phyloP scores from a whole-genome alignment of 2,797 vertebrate species.

The Cuculus canorus region DNA sequence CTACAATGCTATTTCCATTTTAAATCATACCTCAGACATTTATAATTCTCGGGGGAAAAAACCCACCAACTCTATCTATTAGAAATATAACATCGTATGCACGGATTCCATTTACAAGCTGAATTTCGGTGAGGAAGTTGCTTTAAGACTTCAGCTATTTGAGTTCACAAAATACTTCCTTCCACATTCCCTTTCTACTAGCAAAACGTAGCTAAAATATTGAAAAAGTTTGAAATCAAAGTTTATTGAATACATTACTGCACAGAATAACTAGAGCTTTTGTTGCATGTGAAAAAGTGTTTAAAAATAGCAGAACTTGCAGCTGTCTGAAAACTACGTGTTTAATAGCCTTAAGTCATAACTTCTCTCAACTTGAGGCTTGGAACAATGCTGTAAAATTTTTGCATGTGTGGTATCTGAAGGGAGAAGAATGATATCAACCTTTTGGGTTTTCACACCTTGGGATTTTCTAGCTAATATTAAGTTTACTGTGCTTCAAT shows the following conservation, averaged over 20 bases:
- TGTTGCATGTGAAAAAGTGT: background rate
- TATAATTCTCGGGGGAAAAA: background rate
- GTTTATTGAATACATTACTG: background rate
- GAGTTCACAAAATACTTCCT: background rate
- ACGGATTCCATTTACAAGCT: background rate
- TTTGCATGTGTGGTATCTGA: conserved; percentile 34
- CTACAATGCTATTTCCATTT: background rate
- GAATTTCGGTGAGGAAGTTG: background rate
- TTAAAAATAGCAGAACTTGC: conserved; percentile 60
- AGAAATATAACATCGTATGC: background rate
- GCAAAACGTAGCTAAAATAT: background rate
- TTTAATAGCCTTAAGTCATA: conserved; percentile 61
- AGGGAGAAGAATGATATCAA: background rate
- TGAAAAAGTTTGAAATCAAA: background rate
- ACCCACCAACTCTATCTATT: background rate
- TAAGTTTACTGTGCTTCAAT: background rate
- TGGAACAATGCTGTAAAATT: conserved; percentile 42
- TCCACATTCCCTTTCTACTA: background rate
- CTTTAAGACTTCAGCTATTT: background rate
- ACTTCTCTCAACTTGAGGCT: conserved; percentile 44
- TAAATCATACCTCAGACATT: background rate
- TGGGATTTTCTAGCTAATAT: background rate
- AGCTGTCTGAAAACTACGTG: conserved; percentile 41
- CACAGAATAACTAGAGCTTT: background rate
- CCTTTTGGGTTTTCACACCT: conserved; percentile 24